A percentile compares a stretch with the other conserved stretches of the same genome.
phyloP scores from a whole-genome alignment of 2,888 invertebrate genomes.

The Apeira syringaria region DNA sequence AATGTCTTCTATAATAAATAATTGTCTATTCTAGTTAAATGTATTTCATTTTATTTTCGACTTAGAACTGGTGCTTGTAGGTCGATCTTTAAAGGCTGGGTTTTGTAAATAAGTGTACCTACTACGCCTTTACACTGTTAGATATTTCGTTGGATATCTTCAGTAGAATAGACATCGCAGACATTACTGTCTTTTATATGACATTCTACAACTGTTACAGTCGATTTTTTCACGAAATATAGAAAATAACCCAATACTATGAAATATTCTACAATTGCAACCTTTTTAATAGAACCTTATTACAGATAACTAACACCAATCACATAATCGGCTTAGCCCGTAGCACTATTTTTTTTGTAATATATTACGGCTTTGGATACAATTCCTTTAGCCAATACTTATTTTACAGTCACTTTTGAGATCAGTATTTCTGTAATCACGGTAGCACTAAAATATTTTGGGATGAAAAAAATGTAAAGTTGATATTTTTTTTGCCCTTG shows the following conservation, averaged over 20 bases:
- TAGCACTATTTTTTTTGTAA: too few relatives aligned
- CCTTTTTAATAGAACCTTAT: too few relatives aligned
- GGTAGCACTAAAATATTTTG: too few relatives aligned
- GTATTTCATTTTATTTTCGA: conserved; percentile 78
- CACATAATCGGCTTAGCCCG: too few relatives aligned
- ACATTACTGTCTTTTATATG: conserved; percentile 27
- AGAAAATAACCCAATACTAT: not conserved
- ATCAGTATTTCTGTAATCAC: too few relatives aligned
- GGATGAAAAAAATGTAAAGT: too few relatives aligned
- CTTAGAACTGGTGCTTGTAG: conserved; percentile 83
- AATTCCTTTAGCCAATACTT: too few relatives aligned
- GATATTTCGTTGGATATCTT: conserved; percentile 45
- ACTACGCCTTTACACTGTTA: conserved; percentile 76
- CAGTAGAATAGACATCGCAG: conserved; percentile 38
- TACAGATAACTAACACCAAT: too few relatives aligned
- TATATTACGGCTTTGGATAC: too few relatives aligned
- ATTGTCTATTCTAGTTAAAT: conserved; percentile 43
- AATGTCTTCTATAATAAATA: conserved; percentile 21
- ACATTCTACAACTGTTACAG: conserved; percentile 8
- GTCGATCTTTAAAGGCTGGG: conserved; percentile 81
- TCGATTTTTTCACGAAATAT: conserved; percentile 12
- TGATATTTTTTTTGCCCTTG: too few relatives aligned
- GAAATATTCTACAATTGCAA: conserved; percentile 1
- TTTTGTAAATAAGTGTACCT: conserved; percentile 80
- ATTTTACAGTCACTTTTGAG: too few relatives aligned